Evolutionary conservation across 2,113 vertebrate species (phyloP), one percentile per base, ranked within the genome.

Genomic region (Ranitomeya imitator): DNA sequence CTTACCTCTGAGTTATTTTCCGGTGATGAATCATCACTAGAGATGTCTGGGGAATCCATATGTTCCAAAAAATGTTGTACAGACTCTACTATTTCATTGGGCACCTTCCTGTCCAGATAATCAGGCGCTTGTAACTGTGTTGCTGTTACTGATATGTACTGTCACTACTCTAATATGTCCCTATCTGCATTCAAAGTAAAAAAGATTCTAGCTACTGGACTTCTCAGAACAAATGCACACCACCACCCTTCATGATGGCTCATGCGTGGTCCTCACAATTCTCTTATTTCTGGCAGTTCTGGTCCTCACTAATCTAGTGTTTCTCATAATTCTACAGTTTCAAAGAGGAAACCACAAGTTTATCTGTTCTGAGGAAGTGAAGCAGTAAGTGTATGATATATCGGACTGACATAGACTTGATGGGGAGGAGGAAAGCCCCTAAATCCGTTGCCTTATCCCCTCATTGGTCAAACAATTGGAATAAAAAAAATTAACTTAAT

Each of bases 331-430:
- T 83, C 23, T 88, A 83, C 86, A 88, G 86, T 88, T 88, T 88
- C 87, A 77, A 59, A 88, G 80, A 84, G 87, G 87, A 84, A 88
- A 88, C 80, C 80, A 78, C 87, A 88, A 83, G 7, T 83, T 84
- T 88, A 88, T 88, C 86, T 69, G 69, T 11, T 31, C 23, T 23
- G 71, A 83, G 86, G 87, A 88, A 88, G 71, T 84, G 73, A 78
- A 61, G 45, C 65, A 63, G 86, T 52, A 65, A n/a, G 77, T 76
- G 69, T 23, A 71, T 63, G 69, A 84, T 37, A 65, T 37, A 57
- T 54, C 19, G 52, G 52, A 65, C 79, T 80, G 31, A 26, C 55
- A 45, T 37, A 21, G 52, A 37, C 67, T 18, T 61, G 14, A 52
- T 11, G 60, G 59, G 76, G 60, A 67, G 65, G 79, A 76, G 79